phyloP scores from a whole-genome alignment of 2,888 invertebrate species.

The Fragum sueziense region DNA sequence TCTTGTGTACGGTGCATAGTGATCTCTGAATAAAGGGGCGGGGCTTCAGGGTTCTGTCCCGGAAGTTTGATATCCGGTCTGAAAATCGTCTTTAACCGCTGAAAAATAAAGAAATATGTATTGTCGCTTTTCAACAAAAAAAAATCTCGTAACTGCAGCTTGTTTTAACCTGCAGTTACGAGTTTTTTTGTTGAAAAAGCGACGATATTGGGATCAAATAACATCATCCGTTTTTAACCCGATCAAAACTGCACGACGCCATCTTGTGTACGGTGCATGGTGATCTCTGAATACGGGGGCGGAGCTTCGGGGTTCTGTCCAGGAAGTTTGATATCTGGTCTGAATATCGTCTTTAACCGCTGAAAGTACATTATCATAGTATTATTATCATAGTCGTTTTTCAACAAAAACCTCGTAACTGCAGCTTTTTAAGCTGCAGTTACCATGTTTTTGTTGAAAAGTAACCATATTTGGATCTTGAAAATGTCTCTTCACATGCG shows the following conservation, averaged over 20 bases:
- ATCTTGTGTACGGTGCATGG: slow-evolving; percentile 50
- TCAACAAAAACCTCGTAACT: no score
- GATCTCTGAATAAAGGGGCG: slow-evolving; percentile 73
- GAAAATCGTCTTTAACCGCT: slow-evolving; percentile 68
- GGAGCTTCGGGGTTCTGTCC: slow-evolving; percentile 61
- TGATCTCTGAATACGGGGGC: slow-evolving; percentile 71
- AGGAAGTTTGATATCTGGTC: slow-evolving; percentile 68
- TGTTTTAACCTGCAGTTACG: no score
- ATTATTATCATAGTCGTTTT: no score
- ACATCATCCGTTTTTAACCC: no score
- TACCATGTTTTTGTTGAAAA: no score
- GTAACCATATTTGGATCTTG: no score
- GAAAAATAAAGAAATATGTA: slow-evolving; percentile 19
- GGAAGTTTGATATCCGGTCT: slow-evolving; percentile 68
- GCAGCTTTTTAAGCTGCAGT: no score
- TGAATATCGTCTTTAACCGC: slow-evolving; percentile 67
- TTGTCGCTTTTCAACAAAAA: no score
- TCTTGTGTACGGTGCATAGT: slow-evolving; percentile 49
- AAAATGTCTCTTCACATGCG: no score
- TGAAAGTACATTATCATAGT: slow-evolving; percentile 49
- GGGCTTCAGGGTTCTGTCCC: slow-evolving; percentile 56
- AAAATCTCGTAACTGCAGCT: no score
- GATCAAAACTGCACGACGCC: slow-evolving; percentile 48
- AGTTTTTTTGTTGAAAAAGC: no score
- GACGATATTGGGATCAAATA: no score